Conservation (phyloP, 2,113 vertebrate species). For the Capreolus pygargus region DNA sequence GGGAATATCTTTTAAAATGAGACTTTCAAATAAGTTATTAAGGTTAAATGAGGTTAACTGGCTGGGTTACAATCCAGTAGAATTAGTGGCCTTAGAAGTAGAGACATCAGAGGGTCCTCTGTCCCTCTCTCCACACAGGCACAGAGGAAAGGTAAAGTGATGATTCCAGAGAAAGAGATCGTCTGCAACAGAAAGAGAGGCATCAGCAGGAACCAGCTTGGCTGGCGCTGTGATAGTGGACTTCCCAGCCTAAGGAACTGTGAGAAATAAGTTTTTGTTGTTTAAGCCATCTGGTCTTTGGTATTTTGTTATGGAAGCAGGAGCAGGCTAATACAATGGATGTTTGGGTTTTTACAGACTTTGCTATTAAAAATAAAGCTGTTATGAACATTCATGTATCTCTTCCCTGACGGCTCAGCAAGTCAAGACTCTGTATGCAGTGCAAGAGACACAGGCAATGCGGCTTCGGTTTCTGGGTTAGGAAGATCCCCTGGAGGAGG, state of each 20-base stretch:
- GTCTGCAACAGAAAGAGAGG: not conserved
- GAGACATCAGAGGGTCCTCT: not conserved
- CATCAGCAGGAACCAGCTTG: not conserved
- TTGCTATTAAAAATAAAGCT: not conserved
- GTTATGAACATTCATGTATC: not conserved
- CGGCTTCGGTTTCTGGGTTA: not conserved
- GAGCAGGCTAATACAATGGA: not conserved
- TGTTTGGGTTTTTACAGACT: not conserved
- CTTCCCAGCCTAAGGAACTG: not conserved
- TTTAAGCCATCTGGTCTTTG: not conserved
- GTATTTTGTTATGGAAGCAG: not conserved
- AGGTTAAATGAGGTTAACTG: not conserved
- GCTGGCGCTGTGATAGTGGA: not conserved
- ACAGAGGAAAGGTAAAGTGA: not conserved
- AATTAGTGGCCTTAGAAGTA: not conserved
- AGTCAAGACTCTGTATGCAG: not conserved
- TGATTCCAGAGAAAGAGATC: no score
- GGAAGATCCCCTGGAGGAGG: not conserved
- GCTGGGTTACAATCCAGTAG: not conserved
- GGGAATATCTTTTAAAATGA: not conserved
- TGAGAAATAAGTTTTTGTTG: not conserved
- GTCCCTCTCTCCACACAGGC: not conserved
- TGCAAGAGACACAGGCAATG: not conserved
- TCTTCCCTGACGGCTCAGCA: not conserved
- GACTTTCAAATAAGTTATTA: not conserved